Evolutionary conservation across 2,888 invertebrate genomes (phyloP), one percentile per base, ranked within the genome.

Genomic region (Amblyjoppa fuscipennis): DNA sequence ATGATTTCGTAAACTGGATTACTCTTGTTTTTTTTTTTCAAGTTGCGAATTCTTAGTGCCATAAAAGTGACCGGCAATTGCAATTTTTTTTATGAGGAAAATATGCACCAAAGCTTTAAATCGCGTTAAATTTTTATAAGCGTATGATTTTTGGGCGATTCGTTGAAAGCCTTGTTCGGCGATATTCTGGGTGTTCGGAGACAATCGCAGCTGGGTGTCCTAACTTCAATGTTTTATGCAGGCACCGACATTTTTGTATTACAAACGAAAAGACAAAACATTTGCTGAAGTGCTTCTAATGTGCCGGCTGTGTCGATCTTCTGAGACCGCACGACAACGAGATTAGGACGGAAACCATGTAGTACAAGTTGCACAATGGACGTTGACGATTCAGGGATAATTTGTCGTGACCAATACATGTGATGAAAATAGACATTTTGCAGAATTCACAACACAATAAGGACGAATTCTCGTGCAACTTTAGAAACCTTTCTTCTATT

Each of bases 211-310:
- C 68, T 81, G 28, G 74, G 78, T 68, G 20, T 64, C 61, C 11
- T 73, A 85, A 83, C 80, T 83, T 83, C 82, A 61, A 34, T 45
- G 4, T 83, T 82, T 80, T 61, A 80, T 53, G 85, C 85, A 85
- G 85, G 85, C 85, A 83, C 85, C 85, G 85, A 85, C 85, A 81
- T 68, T 64, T 34, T 41, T 25, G 25, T 25, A 59, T 61, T 20
- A 3, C 2, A 69, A 13, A 34, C 34, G 64, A 11, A 59, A 34
- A 34, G 34, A 64, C 7, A 13, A 64, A 64, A 64, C 34, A 34
- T 16, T 34, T 64, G 64, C 64, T 7, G 16, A 20, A 25, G 20
- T n/a, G 53, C 20, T 56, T 34, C 34, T 16, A 2, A 16, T 34
- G 16, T 64, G 59, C 59, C 59, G 25, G 59, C 25, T 59, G 34